Conservation (phyloP, 37 sponge, comb jelly and placozoan genomes). For the Oscarella lobularis region DNA sequence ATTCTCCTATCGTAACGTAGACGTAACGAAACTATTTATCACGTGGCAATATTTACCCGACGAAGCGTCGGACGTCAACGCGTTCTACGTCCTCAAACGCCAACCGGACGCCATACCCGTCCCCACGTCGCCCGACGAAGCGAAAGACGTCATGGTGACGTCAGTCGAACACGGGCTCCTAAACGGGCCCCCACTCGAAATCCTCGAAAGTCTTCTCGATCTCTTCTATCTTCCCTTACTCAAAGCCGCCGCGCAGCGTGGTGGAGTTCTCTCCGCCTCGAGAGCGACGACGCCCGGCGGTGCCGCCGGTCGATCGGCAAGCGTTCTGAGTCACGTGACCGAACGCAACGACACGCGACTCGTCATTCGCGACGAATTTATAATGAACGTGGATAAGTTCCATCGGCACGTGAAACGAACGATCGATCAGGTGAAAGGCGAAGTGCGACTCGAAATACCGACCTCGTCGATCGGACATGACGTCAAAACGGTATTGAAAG, state of each 20-base stretch:
- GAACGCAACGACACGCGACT: background rate
- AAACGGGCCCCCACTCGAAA: constrained; percentile 12
- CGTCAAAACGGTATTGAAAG: constrained; percentile 25
- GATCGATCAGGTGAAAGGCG: constrained; percentile 92
- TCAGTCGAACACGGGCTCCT: constrained; percentile 65
- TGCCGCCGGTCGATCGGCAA: background rate
- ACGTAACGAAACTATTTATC: constrained; percentile 33
- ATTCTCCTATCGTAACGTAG: no score
- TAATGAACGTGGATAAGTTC: constrained; percentile 92
- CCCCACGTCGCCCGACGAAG: constrained; percentile 35
- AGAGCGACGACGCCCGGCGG: background rate
- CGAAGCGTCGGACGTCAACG: constrained; percentile 21
- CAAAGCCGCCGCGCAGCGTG: constrained; percentile 12
- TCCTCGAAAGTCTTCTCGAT: constrained; percentile 19
- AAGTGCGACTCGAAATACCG: constrained; percentile 84
- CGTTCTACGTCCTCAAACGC: constrained; percentile 66
- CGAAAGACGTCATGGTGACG: constrained; percentile 37
- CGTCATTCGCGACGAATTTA: constrained; percentile 74
- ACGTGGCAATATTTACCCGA: constrained; percentile 66
- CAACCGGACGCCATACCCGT: constrained; percentile 42
- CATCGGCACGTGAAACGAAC: constrained; percentile 16
- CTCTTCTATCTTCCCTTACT: constrained; percentile 14
- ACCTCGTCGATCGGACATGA: constrained; percentile 31
- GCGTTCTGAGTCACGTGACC: constrained; percentile 4
- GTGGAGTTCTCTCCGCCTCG: background rate